Percentiles rank a stretch among this genome's conserved stretches.
These are phyloP conservation scores for Parnassius apollo DNA, from an alignment of 2,888 invertebrate species.

Conservation along the genomic window DNA sequence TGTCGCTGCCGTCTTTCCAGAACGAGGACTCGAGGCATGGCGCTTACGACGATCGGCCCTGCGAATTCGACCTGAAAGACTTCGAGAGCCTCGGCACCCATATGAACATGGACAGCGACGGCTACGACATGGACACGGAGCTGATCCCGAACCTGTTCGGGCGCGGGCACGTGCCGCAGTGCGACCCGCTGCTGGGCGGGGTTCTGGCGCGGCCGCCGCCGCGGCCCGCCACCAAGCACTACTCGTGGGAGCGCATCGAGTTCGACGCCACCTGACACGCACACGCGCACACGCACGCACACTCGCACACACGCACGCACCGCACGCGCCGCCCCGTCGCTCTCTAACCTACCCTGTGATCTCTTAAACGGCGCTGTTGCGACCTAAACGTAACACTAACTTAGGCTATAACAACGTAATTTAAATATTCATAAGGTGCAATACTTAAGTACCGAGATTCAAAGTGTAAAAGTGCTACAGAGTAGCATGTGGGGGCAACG, in stretches of 20 bases:
- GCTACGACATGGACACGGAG: conserved; percentile 72
- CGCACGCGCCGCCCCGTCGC: conserved; percentile 31
- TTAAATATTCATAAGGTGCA: conserved; percentile 12
- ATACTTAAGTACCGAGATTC: conserved; percentile 13
- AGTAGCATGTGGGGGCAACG: conserved; percentile 44
- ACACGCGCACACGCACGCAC: conserved; percentile 38
- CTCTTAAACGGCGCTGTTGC: conserved; percentile 35
- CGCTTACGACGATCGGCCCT: conserved; percentile 51
- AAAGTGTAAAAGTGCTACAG: conserved; percentile 41
- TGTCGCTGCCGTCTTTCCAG: conserved; percentile 69
- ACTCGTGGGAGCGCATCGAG: conserved; percentile 89
- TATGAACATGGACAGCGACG: conserved; percentile 82
- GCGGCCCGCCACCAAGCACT: conserved; percentile 83
- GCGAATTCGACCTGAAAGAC: conserved; percentile 82
- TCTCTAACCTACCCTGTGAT: conserved; percentile 43
- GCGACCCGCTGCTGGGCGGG: conserved; percentile 88
- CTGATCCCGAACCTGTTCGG: conserved; percentile 71
- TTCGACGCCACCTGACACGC: conserved; percentile 83
- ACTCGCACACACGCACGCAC: conserved; percentile 32
- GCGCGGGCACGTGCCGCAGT: conserved; percentile 75
- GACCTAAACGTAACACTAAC: neutral
- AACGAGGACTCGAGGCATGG: conserved; percentile 61
- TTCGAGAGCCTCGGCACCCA: conserved; percentile 82
- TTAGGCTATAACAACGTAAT: too few species aligned
- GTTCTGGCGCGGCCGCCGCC: conserved; percentile 81